These are phyloP conservation scores for Vicugna pacos DNA, from an alignment of 2,113 vertebrate species.

Conservation along the genomic window DNA sequence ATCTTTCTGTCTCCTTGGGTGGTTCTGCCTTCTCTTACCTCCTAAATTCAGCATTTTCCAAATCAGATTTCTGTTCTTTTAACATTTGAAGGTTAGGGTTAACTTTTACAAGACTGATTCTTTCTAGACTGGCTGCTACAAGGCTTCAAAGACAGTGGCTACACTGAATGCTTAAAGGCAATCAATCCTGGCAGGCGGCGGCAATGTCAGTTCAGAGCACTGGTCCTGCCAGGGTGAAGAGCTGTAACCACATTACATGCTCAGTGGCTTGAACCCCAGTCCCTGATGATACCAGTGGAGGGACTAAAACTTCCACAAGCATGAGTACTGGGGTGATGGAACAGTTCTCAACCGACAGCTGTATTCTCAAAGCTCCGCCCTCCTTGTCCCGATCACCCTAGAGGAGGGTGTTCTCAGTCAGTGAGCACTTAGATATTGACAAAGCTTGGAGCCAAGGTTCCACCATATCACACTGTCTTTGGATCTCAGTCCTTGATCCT, in stretches of 20 bases:
- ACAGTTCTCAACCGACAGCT: not conserved
- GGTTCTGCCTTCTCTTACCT: not conserved
- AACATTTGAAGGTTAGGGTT: not conserved
- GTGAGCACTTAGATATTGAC: not conserved
- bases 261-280: not conserved
- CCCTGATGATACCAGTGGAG: too few species aligned
- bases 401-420: not conserved
- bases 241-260: not conserved
- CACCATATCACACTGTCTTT: not conserved
- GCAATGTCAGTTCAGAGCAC: not conserved
- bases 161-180: not conserved
- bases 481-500: not conserved
- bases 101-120: not conserved
- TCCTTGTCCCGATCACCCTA: not conserved
- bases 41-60: not conserved
- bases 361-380: not conserved
- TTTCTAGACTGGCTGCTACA: not conserved
- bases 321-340: not conserved
- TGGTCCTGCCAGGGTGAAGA: not conserved
- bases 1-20: not conserved
- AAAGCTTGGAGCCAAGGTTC: not conserved
- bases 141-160: not conserved
- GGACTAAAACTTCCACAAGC: not conserved
- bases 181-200: not conserved
- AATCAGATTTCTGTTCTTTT: not conserved